Evolutionary conservation across 1,140 invertebrate genomes (phyloP), one percentile per base, ranked within the genome.

Genomic region (Trachelipus rathkii): DNA sequence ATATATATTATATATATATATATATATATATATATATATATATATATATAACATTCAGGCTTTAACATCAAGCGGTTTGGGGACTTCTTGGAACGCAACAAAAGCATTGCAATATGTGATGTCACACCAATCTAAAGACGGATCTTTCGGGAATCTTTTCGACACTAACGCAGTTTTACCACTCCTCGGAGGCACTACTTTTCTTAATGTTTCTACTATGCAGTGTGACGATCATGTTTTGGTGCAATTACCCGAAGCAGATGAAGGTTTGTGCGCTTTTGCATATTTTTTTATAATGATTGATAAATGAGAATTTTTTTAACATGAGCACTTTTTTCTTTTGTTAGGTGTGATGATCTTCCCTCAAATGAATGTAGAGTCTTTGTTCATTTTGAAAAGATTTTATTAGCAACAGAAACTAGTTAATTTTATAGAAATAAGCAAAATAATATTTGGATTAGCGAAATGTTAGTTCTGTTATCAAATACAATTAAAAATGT

Each of bases 121-220:
- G n/a, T 87, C 87, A 74, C 87, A 90, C 19, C 93, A 94, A 85
- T 87, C 88, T 24, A 84, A 88, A 0, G 91, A 93, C 82, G 93
- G 93, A 8, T 92, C 91, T 0, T 94, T 93, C 86, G 90, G 89
- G 19, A 89, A 90, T 76, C 88, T 92, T 7, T 88, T 89, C 0
- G 87, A 89, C 8, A 94, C 92, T 0, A 91, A 91, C 2, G 90
- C 91, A 7, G 87, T 93, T 4, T 85, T 94, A 8, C 92, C 91
- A 0, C 84, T 93, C 1, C 88, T 81, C 8, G 76, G 72, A 10
- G 80, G 80, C 21, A 72, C 76, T 66, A 76, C 80, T 0, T 46
- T 81, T 3, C 73, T 79, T 0, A 75, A 79, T 33, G 77, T 79
- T 15, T 13, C 50, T 13, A 19, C 11, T 60, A 23, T 60, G 9